Evolutionary conservation across 2,113 vertebrate species (phyloP), one percentile per base, ranked within the genome.

Genomic region (Mobula hypostoma): DNA sequence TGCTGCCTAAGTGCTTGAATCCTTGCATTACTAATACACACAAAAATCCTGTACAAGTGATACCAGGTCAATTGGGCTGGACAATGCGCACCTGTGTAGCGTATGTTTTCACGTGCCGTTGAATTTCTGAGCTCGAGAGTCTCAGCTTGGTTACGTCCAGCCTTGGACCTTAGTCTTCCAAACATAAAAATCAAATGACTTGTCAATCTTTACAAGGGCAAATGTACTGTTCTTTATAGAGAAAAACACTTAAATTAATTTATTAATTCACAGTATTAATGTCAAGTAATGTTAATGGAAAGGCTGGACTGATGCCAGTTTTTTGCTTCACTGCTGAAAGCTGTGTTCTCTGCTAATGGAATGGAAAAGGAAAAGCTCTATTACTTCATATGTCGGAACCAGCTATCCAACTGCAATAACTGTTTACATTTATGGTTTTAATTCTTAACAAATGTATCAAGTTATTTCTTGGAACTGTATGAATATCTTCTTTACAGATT

Each of bases 271-370:
- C 61, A 68, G n/a, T 90, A 90, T 19, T 32, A 66, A 14, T 66
- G 61, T 19, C 85, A 32, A 66, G 29, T 29, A 90, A 90, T 68
- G 61, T 66, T 90, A 90, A 90, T 90, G 85, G 85, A 68, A 90
- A 15, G 14, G 5, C 7, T 66, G 85, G 61, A 90, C 58, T 66
- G 15, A 15, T 68, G 85, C 85, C 85, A 90, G 14, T 19, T 36
- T 7, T 90, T 90, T 90, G 85, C 6, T 6, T 36, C 61, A 32
- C 58, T 63, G 0, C 85, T 66, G 12, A 15, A 61, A 66, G 12
- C 5, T 87, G 12, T 61, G 61, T 61, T 61, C 32, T 85, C 24
- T 66, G n/a, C 85, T 66, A 90, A 90, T 90, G 61, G 5, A 66
- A 32, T 1, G 83, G 27, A 29, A n/a, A 32, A 66, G 85, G 85